Evolutionary conservation across 92 coral and sea anemone species (phyloP).

Genomic region (Porites lobata): DNA sequence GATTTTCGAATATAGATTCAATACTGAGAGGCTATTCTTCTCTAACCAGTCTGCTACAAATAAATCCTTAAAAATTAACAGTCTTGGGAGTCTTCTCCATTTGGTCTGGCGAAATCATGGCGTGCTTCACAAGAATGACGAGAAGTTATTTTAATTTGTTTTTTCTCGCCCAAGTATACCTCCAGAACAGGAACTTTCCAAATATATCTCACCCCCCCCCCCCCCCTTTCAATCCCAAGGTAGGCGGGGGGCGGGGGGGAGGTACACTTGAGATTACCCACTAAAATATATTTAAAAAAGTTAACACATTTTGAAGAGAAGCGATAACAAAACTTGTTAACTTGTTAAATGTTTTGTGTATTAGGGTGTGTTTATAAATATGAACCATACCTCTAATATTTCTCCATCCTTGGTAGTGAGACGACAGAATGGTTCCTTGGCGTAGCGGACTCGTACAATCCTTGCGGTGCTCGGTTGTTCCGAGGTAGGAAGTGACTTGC

Average conservation of each 20-base stretch:
- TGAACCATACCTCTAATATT: background rate
- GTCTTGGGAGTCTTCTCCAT: no score
- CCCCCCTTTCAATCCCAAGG: background rate
- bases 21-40: no score
- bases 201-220: no score
- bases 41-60: no score
- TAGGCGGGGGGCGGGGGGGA: background rate
- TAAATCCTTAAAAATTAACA: no score
- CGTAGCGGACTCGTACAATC: constrained; percentile 74
- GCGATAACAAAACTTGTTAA: no score
- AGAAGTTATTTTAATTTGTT: no score
- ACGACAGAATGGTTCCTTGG: constrained; percentile 60
- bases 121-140: background rate
- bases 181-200: background rate
- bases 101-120: background rate
- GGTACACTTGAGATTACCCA: background rate
- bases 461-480: constrained; percentile 83
- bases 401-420: constrained; percentile 39
- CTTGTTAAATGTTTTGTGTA: no score
- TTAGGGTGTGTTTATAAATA: background rate
- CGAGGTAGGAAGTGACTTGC: constrained; percentile 68
- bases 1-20: no score
- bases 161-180: background rate
- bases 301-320: no score
- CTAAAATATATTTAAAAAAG: no score